Percentiles rank a stretch among this genome's conserved stretches.
Conservation (phyloP, 2,113 vertebrate species). For the Phalacrocorax aristotelis region DNA sequence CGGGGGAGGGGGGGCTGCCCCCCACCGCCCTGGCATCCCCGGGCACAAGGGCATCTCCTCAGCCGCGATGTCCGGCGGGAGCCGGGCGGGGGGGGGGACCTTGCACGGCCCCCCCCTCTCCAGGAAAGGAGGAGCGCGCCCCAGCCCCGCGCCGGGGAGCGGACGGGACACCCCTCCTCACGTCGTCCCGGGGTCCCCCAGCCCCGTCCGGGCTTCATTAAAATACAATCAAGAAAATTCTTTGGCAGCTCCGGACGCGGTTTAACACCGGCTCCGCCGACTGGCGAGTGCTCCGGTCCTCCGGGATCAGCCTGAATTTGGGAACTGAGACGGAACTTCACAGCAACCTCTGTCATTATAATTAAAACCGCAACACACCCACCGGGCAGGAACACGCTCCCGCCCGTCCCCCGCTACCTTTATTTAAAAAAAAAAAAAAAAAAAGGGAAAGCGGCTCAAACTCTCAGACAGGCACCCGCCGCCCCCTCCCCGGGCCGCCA, state of each 20-base stretch:
- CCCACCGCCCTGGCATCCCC: neutral
- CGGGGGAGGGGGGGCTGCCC: neutral
- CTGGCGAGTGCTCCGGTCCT: neutral
- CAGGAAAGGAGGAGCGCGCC: too few relatives aligned
- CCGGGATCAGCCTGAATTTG: slow-evolving; percentile 47
- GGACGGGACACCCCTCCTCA: neutral
- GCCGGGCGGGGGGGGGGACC: neutral
- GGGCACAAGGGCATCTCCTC: neutral
- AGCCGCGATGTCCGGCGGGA: too few relatives aligned
- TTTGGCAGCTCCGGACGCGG: neutral
- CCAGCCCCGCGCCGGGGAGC: too few relatives aligned
- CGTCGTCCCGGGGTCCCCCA: neutral
- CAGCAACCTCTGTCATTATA: slow-evolving; percentile 56
- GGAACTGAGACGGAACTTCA: slow-evolving; percentile 34
- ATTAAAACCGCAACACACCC: slow-evolving; percentile 43
- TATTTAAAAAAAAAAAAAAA: too few relatives aligned
- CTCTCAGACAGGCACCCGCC: too few relatives aligned
- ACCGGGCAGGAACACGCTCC: neutral
- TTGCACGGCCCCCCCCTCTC: too few relatives aligned
- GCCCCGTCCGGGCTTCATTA: neutral
- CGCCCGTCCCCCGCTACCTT: neutral
- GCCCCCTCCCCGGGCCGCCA: too few relatives aligned
- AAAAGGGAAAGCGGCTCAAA: too few relatives aligned
- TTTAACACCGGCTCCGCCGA: neutral
- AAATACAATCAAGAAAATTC: slow-evolving; percentile 7